Conservation (phyloP, 2,888 invertebrate genomes). For the Drosophila kanekoi region DNA sequence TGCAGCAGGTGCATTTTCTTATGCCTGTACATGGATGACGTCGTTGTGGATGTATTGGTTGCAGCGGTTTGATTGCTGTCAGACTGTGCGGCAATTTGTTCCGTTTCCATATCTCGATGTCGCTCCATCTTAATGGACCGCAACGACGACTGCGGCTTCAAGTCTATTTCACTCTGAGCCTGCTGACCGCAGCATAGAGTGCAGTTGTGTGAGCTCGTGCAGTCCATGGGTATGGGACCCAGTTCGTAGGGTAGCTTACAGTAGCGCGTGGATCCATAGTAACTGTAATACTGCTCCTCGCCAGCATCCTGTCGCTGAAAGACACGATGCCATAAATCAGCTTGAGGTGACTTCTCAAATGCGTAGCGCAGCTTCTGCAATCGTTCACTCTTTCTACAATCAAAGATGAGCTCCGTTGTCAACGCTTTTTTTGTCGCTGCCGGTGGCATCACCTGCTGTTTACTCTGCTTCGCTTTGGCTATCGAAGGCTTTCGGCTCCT, state of each 20-base stretch:
- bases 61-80: constrained; percentile 31
- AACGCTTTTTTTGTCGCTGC: constrained; percentile 24
- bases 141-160: constrained; percentile 15
- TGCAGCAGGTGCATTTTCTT: constrained; percentile 81
- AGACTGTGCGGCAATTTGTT: constrained; percentile 19
- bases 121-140: constrained; percentile 35
- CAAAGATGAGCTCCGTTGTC: constrained; percentile 61
- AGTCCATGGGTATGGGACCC: constrained; percentile 88
- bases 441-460: constrained; percentile 4
- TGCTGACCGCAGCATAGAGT: constrained; percentile 85
- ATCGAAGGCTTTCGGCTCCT: constrained; percentile 13
- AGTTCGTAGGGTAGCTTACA: constrained; percentile 90
- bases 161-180: constrained; percentile 69
- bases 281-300: constrained; percentile 87
- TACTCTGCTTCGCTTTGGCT: constrained; percentile 21
- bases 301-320: constrained; percentile 91
- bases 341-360: constrained; percentile 90
- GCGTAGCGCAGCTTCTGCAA: constrained; percentile 74
- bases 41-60: constrained; percentile 19
- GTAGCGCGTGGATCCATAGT: constrained; percentile 84
- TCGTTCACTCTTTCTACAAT: constrained; percentile 76
- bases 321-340: constrained; percentile 92
- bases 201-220: constrained; percentile 83
- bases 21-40: constrained; percentile 66
- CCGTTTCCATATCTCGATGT: constrained; percentile 35